Base-by-base conservation (phyloP, 2,113 vertebrate species). In the Gulo gulo region DNA sequence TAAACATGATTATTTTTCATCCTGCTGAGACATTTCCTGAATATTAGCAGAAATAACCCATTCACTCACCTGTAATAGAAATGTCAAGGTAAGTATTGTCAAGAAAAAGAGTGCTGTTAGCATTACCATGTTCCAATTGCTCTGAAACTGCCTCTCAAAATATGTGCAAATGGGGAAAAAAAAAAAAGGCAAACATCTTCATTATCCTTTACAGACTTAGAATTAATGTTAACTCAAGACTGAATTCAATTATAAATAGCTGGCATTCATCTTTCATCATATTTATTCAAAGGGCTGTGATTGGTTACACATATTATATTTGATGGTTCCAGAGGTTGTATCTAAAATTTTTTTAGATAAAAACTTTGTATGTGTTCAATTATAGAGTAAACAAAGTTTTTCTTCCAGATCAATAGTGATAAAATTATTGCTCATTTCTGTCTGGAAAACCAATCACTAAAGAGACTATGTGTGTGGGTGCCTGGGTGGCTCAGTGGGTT, bases 21-120 rank as follows among this genome's bases (percentile, higher is more conserved):
- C 71, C 61, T 93, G 69, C 57, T 95, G 71, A 95, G 76, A 93
- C 55, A 69, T 90, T 95, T 89, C 7, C 61, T 88, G 88, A 94
- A 85, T 97, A 88, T 88, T 95, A 96, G 57, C 20, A 78, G 61
- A 95, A 97, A 94, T 94, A 87, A 84, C n/a, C 63, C 57, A 91
- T 85, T 90, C 29, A 12, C 31, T 95, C 84, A 65, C 69, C 88
- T 67, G 12, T 90, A 96, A 95, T 88, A 97, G 71, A 89, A 93
- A 95, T 69, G 78, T 90, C 88, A 95, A 74, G 76, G 52, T 79
- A 92, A 81, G 12, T 52, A 93, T 79, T 88, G 15, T 88, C 36
- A 42, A 71, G 50, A 59, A 86, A 97, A 91, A 94, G 34, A 67
- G 24, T 50, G 59, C 29, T 89, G 1, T 86, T 91, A 82, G 24